Conservation (phyloP, 2,797 vertebrate genomes). For the Paguma larvata region DNA sequence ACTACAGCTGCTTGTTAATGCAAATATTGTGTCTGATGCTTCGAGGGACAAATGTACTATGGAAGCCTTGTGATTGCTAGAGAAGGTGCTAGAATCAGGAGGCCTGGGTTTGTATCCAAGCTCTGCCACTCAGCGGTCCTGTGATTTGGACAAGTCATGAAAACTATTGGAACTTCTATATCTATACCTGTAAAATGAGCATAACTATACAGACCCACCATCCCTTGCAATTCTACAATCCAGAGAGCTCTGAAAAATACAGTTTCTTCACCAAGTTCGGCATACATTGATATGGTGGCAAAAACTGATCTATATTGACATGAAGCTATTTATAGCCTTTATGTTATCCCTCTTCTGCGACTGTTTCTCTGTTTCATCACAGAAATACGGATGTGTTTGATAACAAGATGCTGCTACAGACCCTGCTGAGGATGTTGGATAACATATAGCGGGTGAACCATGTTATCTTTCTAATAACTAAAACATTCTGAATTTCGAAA, state of each 20-base stretch:
- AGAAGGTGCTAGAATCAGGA: neutral
- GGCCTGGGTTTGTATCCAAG: neutral
- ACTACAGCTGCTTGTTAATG: neutral
- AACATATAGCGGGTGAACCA: neutral
- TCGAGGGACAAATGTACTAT: neutral
- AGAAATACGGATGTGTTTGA: neutral
- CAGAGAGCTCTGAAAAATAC: neutral
- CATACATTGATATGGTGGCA: neutral
- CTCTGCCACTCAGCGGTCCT: neutral
- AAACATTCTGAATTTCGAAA: constrained; percentile 35
- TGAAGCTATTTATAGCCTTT: neutral
- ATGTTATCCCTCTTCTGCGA: neutral
- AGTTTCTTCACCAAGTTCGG: neutral
- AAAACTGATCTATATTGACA: neutral
- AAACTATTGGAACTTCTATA: neutral
- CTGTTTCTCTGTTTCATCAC: neutral
- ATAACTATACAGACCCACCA: neutral
- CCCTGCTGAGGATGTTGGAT: neutral
- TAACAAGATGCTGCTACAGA: neutral
- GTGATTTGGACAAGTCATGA: neutral
- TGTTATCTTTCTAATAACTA: neutral
- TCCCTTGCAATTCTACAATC: neutral
- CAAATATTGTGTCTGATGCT: neutral
- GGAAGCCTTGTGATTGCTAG: neutral
- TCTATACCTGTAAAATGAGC: neutral